Evolutionary conservation across 2,797 vertebrate species (phyloP), one percentile per base, ranked within the genome.

Genomic region (Psittacula echo): DNA sequence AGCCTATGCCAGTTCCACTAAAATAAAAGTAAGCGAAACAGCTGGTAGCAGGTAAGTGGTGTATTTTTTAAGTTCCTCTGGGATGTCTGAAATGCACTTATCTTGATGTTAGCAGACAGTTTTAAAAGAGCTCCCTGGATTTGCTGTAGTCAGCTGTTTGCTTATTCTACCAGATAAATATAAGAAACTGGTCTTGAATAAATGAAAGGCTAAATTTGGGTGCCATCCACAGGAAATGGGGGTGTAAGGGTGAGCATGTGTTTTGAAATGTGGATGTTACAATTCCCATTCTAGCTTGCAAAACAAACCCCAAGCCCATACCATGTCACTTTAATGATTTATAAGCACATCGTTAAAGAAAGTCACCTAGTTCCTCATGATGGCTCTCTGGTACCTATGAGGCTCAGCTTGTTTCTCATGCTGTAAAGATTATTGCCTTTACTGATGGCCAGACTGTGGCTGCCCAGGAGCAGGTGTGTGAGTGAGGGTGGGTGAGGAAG

Each of bases 191-290:
- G 84, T 93, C 66, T 95, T 95, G 84, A 92, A 94, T 93, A 94
- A 94, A 95, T n/a, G 68, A 86, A 90, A 96, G 47, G 88, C 84
- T 94, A 79, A 87, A 89, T 81, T 75, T 94, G 90, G 86, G 90
- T 71, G 73, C 34, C 44, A 71, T 93, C 80, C 88, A 93, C 90
- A 94, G 94, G 94, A 97, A 96, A 94, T 34, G n/a, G 76, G 88
- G 94, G 60, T 8, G 1, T 73, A 61, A 94, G 86, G 51, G 62
- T 64, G 68, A 89, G 78, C 3, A 3, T 85, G 23, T 87, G 27
- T 96, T 96, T 94, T 94, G 95, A 96, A 95, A 97, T 92, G 90
- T 7, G 10, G 86, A 90, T 87, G 84, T 96, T 97, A 94, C 72
- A 87, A 94, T 92, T 93, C 87, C 83, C 75, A 75, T 93, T 93